Evolutionary conservation across 2,888 invertebrate genomes (phyloP), one percentile per base, ranked within the genome.

Genomic region (Microplitis deprimator): DNA sequence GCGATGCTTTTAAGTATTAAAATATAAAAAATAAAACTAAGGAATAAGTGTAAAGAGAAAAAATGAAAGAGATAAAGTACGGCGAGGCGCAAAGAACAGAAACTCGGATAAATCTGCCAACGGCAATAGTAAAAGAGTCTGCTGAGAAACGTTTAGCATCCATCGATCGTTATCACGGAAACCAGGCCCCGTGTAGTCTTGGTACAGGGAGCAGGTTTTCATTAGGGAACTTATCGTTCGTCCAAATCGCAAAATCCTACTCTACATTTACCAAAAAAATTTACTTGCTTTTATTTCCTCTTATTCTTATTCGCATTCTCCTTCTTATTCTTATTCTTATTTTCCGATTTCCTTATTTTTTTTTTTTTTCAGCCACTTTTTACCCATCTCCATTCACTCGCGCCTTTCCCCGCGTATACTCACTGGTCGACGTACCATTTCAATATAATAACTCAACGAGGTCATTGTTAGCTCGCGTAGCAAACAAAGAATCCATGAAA

Each of bases 401-500:
- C 73, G 72, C 41, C 68, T 70, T 65, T 60, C 75, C 75, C 75
- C 29, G 29, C 29, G 29, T 29, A 29, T 29, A 29, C 29, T 29
- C 29, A 29, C 29, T 29, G 29, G 29, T 79, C 79, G 76, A 75
- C 76, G 80, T 81, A 81, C 79, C 79, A 85, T 85, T 84, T 83
- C 81, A 79, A 84, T 81, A 84, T 84, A 84, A 87, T 86, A 87
- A 86, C 83, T 86, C 84, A 84, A 82, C 72, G 76, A 68, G 81
- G 77, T 82, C 81, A 86, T 86, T 85, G 86, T 85, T 82, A 81
- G 68, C 73, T 50, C 13, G 50, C 72, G 74, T 70, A 50, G 84
- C 82, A 84, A 85, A 87, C 87, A 85, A 88, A 88, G 87, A 87
- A 86, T 87, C 83, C 84, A 83, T 84, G 85, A 85, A 87, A 87